Percentiles rank a stretch among this genome's conserved stretches.
phyloP scores from a whole-genome alignment of 2,113 vertebrate genomes.

The Seriola quinqueradiata region DNA sequence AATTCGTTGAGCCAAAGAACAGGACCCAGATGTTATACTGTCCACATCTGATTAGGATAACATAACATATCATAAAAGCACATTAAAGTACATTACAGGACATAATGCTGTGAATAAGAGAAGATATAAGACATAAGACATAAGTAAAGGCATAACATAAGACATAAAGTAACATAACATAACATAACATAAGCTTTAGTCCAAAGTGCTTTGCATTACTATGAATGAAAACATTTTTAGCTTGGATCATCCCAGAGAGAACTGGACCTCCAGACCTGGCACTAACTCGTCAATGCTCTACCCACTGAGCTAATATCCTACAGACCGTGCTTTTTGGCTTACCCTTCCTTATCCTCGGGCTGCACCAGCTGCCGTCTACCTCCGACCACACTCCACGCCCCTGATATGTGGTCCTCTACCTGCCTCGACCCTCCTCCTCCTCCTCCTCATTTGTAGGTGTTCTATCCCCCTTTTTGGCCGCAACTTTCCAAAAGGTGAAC shows the following conservation, averaged over 20 bases:
- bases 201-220: conserved; percentile 23
- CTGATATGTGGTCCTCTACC: conserved; percentile 66
- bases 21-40: neutral
- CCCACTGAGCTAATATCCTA: conserved; percentile 72
- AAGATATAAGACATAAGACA: too few relatives aligned
- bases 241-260: conserved; percentile 45
- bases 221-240: conserved; percentile 56
- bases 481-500: conserved; percentile 93
- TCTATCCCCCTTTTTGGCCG: conserved; percentile 62
- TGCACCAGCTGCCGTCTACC: conserved; percentile 78
- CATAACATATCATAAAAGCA: neutral
- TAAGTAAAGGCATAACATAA: too few relatives aligned
- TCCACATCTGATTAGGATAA: neutral
- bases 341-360: conserved; percentile 74
- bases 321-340: conserved; percentile 73
- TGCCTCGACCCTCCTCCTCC: conserved; percentile 58
- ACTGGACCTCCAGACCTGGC: conserved; percentile 61
- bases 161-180: neutral
- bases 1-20: neutral
- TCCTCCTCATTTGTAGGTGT: conserved; percentile 59
- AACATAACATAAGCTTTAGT: neutral
- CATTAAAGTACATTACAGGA: too few relatives aligned
- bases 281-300: conserved; percentile 41
- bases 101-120: too few relatives aligned
- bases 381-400: conserved; percentile 61